Evolutionary conservation across 1,140 invertebrate species (phyloP), one percentile per base, ranked within the genome.

Genomic region (Dendroctonus valens): DNA sequence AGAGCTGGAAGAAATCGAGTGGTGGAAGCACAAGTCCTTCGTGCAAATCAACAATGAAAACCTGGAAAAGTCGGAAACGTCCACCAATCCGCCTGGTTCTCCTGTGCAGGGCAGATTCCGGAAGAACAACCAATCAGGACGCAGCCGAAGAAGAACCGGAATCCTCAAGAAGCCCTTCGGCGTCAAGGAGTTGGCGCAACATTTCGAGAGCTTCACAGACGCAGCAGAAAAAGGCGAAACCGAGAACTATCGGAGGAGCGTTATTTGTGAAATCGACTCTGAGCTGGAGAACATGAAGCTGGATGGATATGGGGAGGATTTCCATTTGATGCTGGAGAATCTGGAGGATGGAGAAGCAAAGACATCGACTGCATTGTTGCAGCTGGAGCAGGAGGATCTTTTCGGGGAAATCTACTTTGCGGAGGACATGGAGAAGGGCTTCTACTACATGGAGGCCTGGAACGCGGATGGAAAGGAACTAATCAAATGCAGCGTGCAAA

Each of bases 381-480:
- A 38, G 37, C 60, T 39, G 49, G 6, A 40, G 9, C 40, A 40
- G 59, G 67, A 68, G 7, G 68, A 73, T 41, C 53, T 57, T n/a
- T 72, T 73, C 44, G 69, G 67, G 6, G 62, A 66, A 41, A 72
- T 51, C 11, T 39, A 60, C 4, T 67, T 70, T 41, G 54, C 49
- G 42, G 70, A 70, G 8, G 51, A 65, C 3, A 14, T 67, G 4
- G 62, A 70, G 52, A 55, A 67, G n/a, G 70, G 68, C 6, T n/a
- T 68, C 39, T 64, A 55, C 49, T 62, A 70, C 26, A 42, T 72
- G 5, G 72, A 73, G 67, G 58, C 70, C 6, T 73, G 70, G 53
- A 72, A 72, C 41, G 53, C 63, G 15, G 69, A 73, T 46, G 70
- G 68, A 26, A 55, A 57, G 26, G 72, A 73, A 69, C 57, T 73